Base-by-base conservation (phyloP, 1,140 invertebrate genomes). In the Reticulitermes speratus region DNA sequence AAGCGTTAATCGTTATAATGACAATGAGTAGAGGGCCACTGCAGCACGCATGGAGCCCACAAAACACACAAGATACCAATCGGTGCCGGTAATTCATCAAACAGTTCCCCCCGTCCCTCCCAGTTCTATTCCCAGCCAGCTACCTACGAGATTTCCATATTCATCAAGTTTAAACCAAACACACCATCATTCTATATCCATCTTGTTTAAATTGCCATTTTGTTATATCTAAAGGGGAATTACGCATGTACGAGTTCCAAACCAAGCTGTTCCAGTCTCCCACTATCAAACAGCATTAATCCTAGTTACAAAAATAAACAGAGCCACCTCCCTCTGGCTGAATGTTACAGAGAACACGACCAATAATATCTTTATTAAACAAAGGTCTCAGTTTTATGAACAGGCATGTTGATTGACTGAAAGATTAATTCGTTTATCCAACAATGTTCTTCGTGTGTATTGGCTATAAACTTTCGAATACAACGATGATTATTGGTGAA, bases 161-260 rank as follows among this genome's bases (percentile, higher is more conserved):
- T 84, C 83, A 84, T 84, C 83, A 84, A 45, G 83, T 84, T 84
- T 44, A 84, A 84, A 84, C 83, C 83, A 84, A 84, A 84, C 83
- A 84, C 44, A 84, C 83, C 83, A 25, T 52, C 48, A 84, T 44
- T 52, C 83, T 52, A 84, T 75, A 75, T 75, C 65, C 65, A 75
- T 75, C 65, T 75, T 75, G 65, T 75, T 75, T 75, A 75, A 75
- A 75, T 30, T n/a, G 65, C 65, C 65, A 75, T n/a, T 75, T 75
- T 75, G 65, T 75, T 75, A 75, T 75, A 75, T 75, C 65, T 75
- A 75, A 75, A 75, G 65, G n/a, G 65, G 65, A 75, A 75, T 75
- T 75, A 75, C 65, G 65, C 65, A 75, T 75, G 65, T 75, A 75
- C 25, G 65, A 9, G 65, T 30, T 75, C 8, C 65, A 75, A 55